These are phyloP conservation scores for Metaphire vulgaris DNA, from an alignment of 1,140 invertebrate genomes.

Conservation along the genomic window DNA sequence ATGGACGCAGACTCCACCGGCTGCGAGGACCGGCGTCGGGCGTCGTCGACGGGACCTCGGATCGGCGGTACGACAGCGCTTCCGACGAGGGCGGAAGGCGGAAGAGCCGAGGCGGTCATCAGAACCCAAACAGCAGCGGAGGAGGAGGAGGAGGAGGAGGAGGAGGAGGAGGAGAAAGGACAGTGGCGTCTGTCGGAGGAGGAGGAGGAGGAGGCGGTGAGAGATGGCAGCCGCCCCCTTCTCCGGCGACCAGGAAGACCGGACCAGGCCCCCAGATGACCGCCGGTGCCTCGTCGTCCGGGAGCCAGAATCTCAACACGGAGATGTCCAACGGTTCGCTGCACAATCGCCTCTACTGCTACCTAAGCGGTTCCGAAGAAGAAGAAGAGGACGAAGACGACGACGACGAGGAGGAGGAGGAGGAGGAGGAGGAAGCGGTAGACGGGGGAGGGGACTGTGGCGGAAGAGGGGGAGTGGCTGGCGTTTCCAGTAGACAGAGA, in stretches of 20 bases:
- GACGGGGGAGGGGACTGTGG: background rate
- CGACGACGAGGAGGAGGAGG: background rate
- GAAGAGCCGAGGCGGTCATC: background rate
- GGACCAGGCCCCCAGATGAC: too few species aligned
- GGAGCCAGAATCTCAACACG: background rate
- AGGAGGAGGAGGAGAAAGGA: too few species aligned
- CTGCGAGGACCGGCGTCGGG: background rate
- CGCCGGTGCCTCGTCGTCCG: too few species aligned
- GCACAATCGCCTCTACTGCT: background rate
- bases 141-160: too few species aligned
- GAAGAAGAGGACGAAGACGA: background rate
- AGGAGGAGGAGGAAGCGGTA: background rate
- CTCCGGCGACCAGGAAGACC: too few species aligned
- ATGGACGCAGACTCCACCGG: background rate
- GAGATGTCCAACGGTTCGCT: background rate
- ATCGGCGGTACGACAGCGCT: background rate
- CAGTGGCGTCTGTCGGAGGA: too few species aligned
- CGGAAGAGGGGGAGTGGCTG: background rate
- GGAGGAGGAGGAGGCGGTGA: too few species aligned
- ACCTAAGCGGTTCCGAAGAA: background rate
- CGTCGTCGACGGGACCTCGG: too few species aligned
- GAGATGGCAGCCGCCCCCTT: too few species aligned
- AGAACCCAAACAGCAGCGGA: too few species aligned
- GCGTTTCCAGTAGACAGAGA: too few species aligned
- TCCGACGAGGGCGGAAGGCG: background rate